phyloP scores from a whole-genome alignment of 1,140 invertebrate genomes.

The Danaus melanippus region DNA sequence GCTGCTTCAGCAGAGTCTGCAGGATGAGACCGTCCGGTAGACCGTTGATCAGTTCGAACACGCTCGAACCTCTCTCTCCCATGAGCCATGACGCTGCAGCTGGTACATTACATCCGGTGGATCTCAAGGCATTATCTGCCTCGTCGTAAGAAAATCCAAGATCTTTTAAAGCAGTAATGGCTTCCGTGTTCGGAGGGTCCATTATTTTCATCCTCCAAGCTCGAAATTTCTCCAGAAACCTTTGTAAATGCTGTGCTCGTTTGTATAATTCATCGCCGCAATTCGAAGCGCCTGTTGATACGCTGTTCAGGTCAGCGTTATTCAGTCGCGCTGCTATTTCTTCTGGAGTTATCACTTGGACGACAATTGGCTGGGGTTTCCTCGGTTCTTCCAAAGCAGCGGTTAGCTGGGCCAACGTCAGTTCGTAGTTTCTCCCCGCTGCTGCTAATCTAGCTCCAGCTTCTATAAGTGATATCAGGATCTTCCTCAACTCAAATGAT shows the following conservation, averaged over 20 bases:
- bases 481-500: constrained; percentile 53
- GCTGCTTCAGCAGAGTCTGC: constrained; percentile 53
- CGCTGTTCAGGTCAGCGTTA: constrained; percentile 6
- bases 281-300: constrained; percentile 14
- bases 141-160: constrained; percentile 46
- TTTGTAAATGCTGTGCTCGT: constrained; percentile 49
- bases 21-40: constrained; percentile 51
- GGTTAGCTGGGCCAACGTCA: constrained; percentile 45
- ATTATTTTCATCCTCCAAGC: constrained; percentile 45
- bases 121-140: constrained; percentile 37
- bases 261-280: constrained; percentile 27
- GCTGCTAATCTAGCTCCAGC: constrained; percentile 54
- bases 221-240: constrained; percentile 55
- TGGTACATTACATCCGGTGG: constrained; percentile 52
- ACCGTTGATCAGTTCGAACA: constrained; percentile 52
- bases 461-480: constrained; percentile 58
- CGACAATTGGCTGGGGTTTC: constrained; percentile 28
- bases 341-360: constrained; percentile 57
- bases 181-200: constrained; percentile 43
- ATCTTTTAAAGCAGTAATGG: constrained; percentile 40
- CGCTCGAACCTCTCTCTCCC: constrained; percentile 52
- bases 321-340: constrained; percentile 42
- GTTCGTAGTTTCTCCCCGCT: constrained; percentile 49
- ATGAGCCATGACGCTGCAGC: constrained; percentile 57
- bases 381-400: constrained; percentile 51